Base-by-base conservation (phyloP, 2,797 vertebrate genomes). In the Clamator glandarius region DNA sequence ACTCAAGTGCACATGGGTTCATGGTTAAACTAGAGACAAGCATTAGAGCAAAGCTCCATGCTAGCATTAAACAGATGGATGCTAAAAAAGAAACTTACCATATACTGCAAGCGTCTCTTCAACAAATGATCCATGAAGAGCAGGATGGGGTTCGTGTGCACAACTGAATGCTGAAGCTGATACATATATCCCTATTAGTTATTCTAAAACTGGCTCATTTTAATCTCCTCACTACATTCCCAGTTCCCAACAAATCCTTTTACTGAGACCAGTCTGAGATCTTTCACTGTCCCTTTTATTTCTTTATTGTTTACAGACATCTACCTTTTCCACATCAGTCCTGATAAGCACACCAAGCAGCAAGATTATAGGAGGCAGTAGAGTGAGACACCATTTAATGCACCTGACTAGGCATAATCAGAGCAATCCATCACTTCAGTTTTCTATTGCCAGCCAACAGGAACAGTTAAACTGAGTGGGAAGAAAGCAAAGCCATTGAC, bases 341-440 rank as follows among this genome's bases (percentile, higher is more conserved):
- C 48, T 23, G 63, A 89, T 86, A 93, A 81, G 76, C 50, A 41
- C 66, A 76, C 8, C 0, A 3, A 75, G 77, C 8, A 5, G 42
- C 12, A 29, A 84, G 86, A 94, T 87, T 90, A 31, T 8, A 23
- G 66, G 51, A 96, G 75, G 92, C 92, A 92, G 69, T 6, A 66
- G 83, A 95, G 72, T 95, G 93, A 95, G 88, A 83, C 80, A 91
- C 75, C 87, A 87, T 87, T 95, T 95, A 96, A 92, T 92, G 89
- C 68, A 93, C 94, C 93, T 94, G 92, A 95, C 93, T 77, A 63
- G 76, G 81, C 82, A 96, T 93, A 96, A 95, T 91, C 92, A 93
- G 94, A 91, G 73, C 52, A 84, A 96, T 96, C 78, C 89, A 93
- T 97, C 95, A 96, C 78, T 92, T 91, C 66, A 54, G 68, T 52